Percentiles rank a stretch among this genome's conserved stretches.
phyloP scores from a whole-genome alignment of 1,140 invertebrate genomes.

The Schlechtendalia chinensis region DNA sequence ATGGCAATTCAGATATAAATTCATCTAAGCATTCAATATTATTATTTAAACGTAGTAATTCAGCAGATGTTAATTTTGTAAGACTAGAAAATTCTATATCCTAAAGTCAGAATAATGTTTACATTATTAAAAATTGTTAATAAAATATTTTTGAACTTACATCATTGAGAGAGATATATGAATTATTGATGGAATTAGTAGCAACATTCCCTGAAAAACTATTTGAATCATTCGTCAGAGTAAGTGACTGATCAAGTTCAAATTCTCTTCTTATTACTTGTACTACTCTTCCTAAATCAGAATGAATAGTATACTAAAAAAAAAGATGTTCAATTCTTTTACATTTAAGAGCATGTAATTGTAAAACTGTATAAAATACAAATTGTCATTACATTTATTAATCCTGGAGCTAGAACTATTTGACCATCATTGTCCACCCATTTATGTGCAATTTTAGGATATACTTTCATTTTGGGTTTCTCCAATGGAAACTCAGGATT shows the following conservation, averaged over 20 bases:
- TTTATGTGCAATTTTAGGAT: slow-evolving; percentile 65
- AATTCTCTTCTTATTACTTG: slow-evolving; percentile 76
- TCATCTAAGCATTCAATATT: slow-evolving; percentile 69
- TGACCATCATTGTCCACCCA: slow-evolving; percentile 68
- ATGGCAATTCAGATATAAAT: slow-evolving; percentile 63
- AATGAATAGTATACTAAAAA: slow-evolving; percentile 68
- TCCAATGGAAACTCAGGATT: slow-evolving; percentile 71
- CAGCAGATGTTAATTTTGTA: slow-evolving; percentile 65
- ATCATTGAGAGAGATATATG: slow-evolving; percentile 1
- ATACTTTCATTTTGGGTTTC: slow-evolving; percentile 68
- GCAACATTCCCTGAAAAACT: slow-evolving; percentile 24
- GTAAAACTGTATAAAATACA: too few relatives aligned
- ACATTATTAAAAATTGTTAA: neutral
- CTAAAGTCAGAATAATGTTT: neutral
- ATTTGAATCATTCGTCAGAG: slow-evolving; percentile 42
- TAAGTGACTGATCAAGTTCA: slow-evolving; percentile 64
- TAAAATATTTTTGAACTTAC: neutral
- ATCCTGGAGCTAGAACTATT: slow-evolving; percentile 68
- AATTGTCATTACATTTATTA: slow-evolving; percentile 73
- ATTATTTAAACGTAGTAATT: slow-evolving; percentile 67
- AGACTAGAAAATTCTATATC: slow-evolving; percentile 55
- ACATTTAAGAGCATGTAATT: too few relatives aligned
- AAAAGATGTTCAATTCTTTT: too few relatives aligned
- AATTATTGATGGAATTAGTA: neutral
- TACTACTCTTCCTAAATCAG: slow-evolving; percentile 73